Evolutionary conservation across 2,797 vertebrate species (phyloP), one percentile per base, ranked within the genome.

Genomic region (Acanthopagrus latus): DNA sequence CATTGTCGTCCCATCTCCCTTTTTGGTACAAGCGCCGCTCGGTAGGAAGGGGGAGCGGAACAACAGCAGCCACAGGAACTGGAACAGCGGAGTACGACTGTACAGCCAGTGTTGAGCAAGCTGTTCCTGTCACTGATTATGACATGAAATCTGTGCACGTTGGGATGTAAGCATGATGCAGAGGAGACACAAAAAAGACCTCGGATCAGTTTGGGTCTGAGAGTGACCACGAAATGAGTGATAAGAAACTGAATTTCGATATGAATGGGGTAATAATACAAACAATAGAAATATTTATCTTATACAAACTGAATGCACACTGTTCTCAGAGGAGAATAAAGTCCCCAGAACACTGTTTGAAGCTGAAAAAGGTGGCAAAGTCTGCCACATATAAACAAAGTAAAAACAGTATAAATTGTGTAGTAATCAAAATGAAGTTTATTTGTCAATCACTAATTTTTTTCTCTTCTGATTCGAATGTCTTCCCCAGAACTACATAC

Each of bases 121-220:
- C 67, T 85, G 83, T 75, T 80, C 70, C 66, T 89, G 89, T 90
- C 90, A 85, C 80, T 58, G 60, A 87, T 71, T 25, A 43, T 74
- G 79, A 89, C 71, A 62, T 69, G 76, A 78, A 54, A 64, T 80
- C 85, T 74, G 71, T 50, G 3, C 51, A 58, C 60, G 46, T 52
- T 66, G 56, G 68, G 76, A 87, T 64, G 71, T 80, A 84, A 86
- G 89, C 58, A 78, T 29, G 20, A 80, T 68, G 69, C 48, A 55
- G 51, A 66, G 25, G 69, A 81, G 70, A 62, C 51, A 68, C 51
- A 25, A 59, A 41, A 67, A 74, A 73, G 67, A 74, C 65, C 77
- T 79, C 54, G 62, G 81, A 71, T 43, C 69, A 23, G 66, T 80
- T 80, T 18, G 51, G 52, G 78, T 71, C n/a, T 65, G 43, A 79